These are phyloP conservation scores for Tor tambroides DNA, from an alignment of 2,113 vertebrate genomes.

Conservation along the genomic window DNA sequence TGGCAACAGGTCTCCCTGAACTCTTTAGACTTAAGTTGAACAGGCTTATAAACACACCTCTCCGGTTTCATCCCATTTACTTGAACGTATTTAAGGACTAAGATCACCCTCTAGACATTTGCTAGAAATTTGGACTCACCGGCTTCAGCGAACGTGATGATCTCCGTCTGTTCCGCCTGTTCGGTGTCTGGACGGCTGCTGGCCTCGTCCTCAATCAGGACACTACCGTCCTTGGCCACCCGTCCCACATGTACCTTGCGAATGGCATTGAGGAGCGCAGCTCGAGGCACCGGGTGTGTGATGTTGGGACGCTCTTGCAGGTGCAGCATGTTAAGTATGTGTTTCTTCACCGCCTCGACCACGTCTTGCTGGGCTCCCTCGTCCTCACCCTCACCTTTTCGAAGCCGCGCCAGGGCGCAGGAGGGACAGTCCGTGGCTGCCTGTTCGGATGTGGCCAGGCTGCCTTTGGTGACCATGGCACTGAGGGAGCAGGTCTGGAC, in stretches of 20 bases:
- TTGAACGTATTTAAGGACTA: background rate
- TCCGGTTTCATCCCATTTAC: background rate
- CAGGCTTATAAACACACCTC: background rate
- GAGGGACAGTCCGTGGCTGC: slow-evolving; percentile 82
- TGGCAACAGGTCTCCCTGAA: slow-evolving; percentile 53
- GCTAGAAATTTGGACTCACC: slow-evolving; percentile 65
- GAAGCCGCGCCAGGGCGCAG: slow-evolving; percentile 76
- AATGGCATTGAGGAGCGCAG: slow-evolving; percentile 93
- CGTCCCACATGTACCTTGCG: slow-evolving; percentile 93
- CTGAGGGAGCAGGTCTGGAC: slow-evolving; percentile 78
- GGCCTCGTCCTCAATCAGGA: slow-evolving; percentile 89
- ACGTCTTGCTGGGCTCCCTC: slow-evolving; percentile 80
- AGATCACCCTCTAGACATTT: background rate
- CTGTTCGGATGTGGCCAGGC: slow-evolving; percentile 27
- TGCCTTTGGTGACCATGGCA: slow-evolving; percentile 51
- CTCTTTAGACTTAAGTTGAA: background rate
- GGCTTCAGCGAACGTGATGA: slow-evolving; percentile 92
- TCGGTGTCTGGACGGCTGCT: slow-evolving; percentile 64
- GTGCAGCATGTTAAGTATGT: slow-evolving; percentile 97
- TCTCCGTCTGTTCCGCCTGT: slow-evolving; percentile 83
- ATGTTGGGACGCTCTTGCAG: slow-evolving; percentile 93
- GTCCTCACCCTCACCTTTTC: slow-evolving; percentile 70
- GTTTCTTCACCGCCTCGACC: slow-evolving; percentile 95
- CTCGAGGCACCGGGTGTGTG: slow-evolving; percentile 91
- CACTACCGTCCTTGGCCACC: slow-evolving; percentile 88